phyloP scores from a whole-genome alignment of 2,888 invertebrate species.

The Volucella bombylans region DNA sequence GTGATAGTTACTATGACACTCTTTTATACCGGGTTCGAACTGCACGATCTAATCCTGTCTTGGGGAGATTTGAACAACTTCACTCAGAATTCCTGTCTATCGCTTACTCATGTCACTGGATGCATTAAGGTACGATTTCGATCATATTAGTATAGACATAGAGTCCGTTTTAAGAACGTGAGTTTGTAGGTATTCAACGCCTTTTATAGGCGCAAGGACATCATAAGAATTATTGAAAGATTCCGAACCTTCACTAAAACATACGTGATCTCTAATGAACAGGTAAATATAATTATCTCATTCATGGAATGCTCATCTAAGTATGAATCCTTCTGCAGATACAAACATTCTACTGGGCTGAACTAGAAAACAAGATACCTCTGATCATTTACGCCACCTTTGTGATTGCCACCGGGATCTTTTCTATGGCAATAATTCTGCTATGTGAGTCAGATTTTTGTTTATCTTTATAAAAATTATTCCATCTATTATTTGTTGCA shows the following conservation, averaged over 20 bases:
- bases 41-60: slow-evolving; percentile 70
- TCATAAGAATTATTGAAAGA: slow-evolving; percentile 59
- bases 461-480: not conserved
- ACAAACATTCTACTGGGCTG: slow-evolving; percentile 66
- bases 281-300: slow-evolving; percentile 29
- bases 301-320: slow-evolving; percentile 39
- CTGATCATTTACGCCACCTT: slow-evolving; percentile 64
- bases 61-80: slow-evolving; percentile 68
- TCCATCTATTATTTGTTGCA: slow-evolving; percentile 33
- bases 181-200: slow-evolving; percentile 71
- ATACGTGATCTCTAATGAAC: slow-evolving; percentile 73
- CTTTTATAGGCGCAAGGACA: slow-evolving; percentile 68
- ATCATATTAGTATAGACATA: accelerated
- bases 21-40: slow-evolving; percentile 73
- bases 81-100: slow-evolving; percentile 74
- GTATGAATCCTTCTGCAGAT: slow-evolving; percentile 40
- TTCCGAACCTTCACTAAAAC: slow-evolving; percentile 63
- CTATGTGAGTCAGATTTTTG: slow-evolving; percentile 52
- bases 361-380: slow-evolving; percentile 72
- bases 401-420: slow-evolving; percentile 65
- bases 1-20: slow-evolving; percentile 44
- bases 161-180: not conserved
- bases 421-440: slow-evolving; percentile 67
- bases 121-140: slow-evolving; percentile 62
- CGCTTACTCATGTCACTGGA: slow-evolving; percentile 72